Evolutionary conservation across 2,888 invertebrate species (phyloP).

Genomic region (Ochropacha duplaris): DNA sequence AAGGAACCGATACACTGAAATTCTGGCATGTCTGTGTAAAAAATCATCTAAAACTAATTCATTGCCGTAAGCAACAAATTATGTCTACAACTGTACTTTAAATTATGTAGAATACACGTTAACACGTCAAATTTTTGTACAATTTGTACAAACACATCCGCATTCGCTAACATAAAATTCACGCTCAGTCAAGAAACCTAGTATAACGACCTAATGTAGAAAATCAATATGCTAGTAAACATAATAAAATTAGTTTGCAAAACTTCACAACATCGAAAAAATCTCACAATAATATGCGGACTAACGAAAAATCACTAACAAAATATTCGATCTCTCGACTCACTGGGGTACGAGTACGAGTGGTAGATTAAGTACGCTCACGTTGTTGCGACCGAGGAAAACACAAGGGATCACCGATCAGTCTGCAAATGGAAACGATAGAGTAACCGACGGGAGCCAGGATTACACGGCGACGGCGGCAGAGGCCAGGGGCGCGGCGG

Average conservation of each 20-base stretch:
- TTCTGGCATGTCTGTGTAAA: constrained; percentile 73
- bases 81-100: constrained; percentile 74
- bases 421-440: constrained; percentile 10
- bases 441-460: constrained; percentile 7
- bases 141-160: constrained; percentile 72
- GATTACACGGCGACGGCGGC: constrained; percentile 23
- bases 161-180: constrained; percentile 57
- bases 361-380: constrained; percentile 31
- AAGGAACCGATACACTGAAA: constrained; percentile 80
- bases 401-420: not conserved
- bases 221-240: constrained; percentile 43
- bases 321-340: constrained; percentile 44
- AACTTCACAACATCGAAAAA: constrained; percentile 52
- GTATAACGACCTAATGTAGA: constrained; percentile 43
- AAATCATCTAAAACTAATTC: constrained; percentile 63
- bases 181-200: constrained; percentile 68
- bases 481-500: constrained; percentile 17
- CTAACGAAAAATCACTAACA: constrained; percentile 58
- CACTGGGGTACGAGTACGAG: constrained; percentile 34
- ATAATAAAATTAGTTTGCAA: constrained; percentile 43
- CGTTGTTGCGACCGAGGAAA: constrained; percentile 5
- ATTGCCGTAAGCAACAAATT: constrained; percentile 72
- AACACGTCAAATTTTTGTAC: constrained; percentile 76
- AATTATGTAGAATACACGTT: constrained; percentile 72
- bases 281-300: constrained; percentile 55